Base-by-base conservation (phyloP, 2,888 invertebrate species). In the Vesta saturnalis region DNA sequence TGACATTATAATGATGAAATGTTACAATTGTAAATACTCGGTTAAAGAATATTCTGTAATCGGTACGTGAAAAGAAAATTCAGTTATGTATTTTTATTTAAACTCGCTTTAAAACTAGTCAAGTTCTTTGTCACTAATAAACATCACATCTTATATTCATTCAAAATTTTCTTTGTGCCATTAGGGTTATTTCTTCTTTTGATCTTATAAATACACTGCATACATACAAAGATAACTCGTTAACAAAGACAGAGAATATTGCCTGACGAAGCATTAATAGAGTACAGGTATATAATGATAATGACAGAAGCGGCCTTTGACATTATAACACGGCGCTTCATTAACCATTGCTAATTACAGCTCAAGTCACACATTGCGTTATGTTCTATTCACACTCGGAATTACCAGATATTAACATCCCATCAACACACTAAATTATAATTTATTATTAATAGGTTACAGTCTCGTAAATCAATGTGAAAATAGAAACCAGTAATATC, bases 281-380 rank as follows among this genome's bases (percentile, higher is more conserved):
- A 60, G 64, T 35, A 67, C 64, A 68, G 68, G 68, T 68, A 39
- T 39, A 39, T 4, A 64, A 64, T 23, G 59, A 60, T 64, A 64
- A 68, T 68, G 43, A 68, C 22, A 47, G 64, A 64, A 58, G 68
- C 64, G 64, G 60, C 68, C 64, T 68, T 64, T 64, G 68, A 68
- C 68, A 64, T 30, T 58, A 59, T 64, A 64, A 58, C 64, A 68
- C 55, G 60, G 64, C 60, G 68, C 64, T 64, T 68, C 68, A 64
- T 68, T 68, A 68, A 55, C 60, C 39, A 21, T 55, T 64, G 64
- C 64, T 68, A 68, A 68, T 68, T 68, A 64, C 60, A 60, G 59
- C 60, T 64, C 59, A 64, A 68, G 64, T 59, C 64, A 64, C 68
- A 68, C 56, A 64, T 64, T 68, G 64, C 54, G 56, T 58, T 43